Conservation (phyloP, 2,797 vertebrate species). For the Streptopelia turtur region DNA sequence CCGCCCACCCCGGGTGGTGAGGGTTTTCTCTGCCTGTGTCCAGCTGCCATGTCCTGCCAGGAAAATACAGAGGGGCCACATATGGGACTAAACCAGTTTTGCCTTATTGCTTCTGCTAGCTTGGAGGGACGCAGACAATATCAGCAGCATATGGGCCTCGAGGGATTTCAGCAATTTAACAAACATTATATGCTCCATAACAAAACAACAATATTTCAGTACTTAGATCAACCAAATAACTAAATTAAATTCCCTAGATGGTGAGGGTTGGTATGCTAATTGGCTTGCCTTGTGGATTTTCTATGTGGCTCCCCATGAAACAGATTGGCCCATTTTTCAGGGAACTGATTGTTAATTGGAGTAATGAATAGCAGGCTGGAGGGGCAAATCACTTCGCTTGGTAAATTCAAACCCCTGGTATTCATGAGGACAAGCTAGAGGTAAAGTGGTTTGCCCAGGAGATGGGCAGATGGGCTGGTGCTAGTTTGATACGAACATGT, state of each 20-base stretch:
- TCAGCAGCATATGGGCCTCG: constrained; percentile 84
- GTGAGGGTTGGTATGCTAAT: constrained; percentile 80
- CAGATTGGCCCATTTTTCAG: constrained; percentile 88
- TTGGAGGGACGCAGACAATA: constrained; percentile 60
- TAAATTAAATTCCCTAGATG: constrained; percentile 80
- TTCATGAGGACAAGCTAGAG: constrained; percentile 62
- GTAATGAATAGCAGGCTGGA: constrained; percentile 83
- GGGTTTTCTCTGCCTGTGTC: constrained; percentile 76
- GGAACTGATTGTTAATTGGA: constrained; percentile 86
- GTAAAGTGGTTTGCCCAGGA: constrained; percentile 43
- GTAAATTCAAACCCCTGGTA: constrained; percentile 81
- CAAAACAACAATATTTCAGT: constrained; percentile 73
- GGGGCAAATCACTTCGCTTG: constrained; percentile 72
- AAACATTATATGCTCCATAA: constrained; percentile 73
- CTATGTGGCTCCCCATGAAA: constrained; percentile 71
- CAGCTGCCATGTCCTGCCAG: constrained; percentile 76
- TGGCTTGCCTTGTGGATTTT: constrained; percentile 80
- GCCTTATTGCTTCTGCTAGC: constrained; percentile 72
- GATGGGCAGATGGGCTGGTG: background rate
- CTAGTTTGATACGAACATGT: background rate
- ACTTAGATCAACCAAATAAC: constrained; percentile 73
- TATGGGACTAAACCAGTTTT: constrained; percentile 77
- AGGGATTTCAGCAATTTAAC: constrained; percentile 76
- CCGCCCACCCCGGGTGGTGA: constrained; percentile 80
- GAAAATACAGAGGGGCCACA: constrained; percentile 80